These are phyloP conservation scores for Passerina amoena DNA, from an alignment of 2,113 vertebrate species.

Conservation along the genomic window DNA sequence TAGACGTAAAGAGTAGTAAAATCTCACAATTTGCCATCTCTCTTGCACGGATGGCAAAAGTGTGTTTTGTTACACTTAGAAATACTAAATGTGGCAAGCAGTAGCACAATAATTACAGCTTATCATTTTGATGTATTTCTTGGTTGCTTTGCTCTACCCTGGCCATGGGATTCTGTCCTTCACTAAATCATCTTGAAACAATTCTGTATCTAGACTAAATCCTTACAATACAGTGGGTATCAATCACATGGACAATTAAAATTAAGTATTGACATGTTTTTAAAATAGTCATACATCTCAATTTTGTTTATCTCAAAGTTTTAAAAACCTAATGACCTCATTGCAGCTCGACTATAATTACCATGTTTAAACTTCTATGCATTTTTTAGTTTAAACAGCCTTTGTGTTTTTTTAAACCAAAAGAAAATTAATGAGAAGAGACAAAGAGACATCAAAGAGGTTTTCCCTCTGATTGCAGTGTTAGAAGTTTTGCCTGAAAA, in stretches of 20 bases:
- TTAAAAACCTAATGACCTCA: slow-evolving; percentile 73
- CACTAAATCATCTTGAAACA: slow-evolving; percentile 1
- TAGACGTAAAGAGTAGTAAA: background rate
- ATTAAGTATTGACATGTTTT: slow-evolving; percentile 46
- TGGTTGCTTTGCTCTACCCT: background rate
- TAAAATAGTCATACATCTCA: slow-evolving; percentile 49
- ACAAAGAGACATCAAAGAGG: slow-evolving; percentile 92
- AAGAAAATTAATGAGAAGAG: slow-evolving; percentile 93
- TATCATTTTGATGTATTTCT: background rate
- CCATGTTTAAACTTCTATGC: slow-evolving; percentile 79
- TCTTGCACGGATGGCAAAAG: background rate
- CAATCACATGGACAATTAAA: slow-evolving; percentile 46
- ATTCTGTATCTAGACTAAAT: background rate
- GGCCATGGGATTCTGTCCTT: background rate
- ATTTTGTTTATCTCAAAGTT: slow-evolving; percentile 76
- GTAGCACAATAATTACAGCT: background rate
- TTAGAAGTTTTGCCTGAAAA: slow-evolving; percentile 92
- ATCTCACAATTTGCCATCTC: background rate
- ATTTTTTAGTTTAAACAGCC: slow-evolving; percentile 77
- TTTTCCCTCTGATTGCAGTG: slow-evolving; percentile 87
- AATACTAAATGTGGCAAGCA: background rate
- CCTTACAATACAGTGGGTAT: background rate
- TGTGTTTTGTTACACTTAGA: background rate
- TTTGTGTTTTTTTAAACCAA: slow-evolving; percentile 79
- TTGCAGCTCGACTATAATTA: slow-evolving; percentile 79